Percentiles rank a stretch among this genome's conserved stretches.
Conservation (phyloP, 2,113 vertebrate species). For the Malurus melanocephalus region DNA sequence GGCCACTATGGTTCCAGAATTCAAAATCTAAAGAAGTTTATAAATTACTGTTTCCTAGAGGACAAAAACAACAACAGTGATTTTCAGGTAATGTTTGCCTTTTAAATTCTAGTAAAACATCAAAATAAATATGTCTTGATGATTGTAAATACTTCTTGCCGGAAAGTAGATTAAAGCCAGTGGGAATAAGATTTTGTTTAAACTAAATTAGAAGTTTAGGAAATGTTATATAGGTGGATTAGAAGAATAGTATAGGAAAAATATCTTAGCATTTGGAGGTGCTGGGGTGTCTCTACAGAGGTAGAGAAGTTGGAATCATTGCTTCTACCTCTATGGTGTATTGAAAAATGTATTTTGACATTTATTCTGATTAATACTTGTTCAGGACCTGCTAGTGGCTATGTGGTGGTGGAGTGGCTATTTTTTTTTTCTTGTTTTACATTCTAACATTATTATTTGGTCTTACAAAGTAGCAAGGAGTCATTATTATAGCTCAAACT, state of each 20-base stretch:
- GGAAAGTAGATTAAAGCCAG: slow-evolving; percentile 13
- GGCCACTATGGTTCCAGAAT: slow-evolving; percentile 71
- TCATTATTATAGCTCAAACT: background rate
- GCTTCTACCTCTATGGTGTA: background rate
- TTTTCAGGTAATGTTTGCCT: background rate
- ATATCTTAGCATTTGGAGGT: slow-evolving; percentile 6
- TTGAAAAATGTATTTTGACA: background rate
- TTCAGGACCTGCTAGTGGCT: background rate
- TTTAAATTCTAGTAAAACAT: slow-evolving; percentile 27
- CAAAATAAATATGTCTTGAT: slow-evolving; percentile 10
- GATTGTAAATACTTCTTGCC: background rate
- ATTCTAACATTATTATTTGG: background rate
- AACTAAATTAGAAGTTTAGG: background rate
- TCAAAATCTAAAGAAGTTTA: slow-evolving; percentile 6
- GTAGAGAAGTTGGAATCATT: background rate
- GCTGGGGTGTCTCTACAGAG: background rate
- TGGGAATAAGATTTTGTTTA: background rate
- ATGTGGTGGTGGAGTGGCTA: background rate
- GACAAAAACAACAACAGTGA: background rate
- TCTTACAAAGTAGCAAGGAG: background rate
- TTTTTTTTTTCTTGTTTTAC: background rate
- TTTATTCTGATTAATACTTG: background rate
- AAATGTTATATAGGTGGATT: background rate
- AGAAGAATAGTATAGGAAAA: slow-evolving; percentile 4
- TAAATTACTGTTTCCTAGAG: background rate